Conservation (phyloP, 2,113 vertebrate genomes). For the Platanista minor region DNA sequence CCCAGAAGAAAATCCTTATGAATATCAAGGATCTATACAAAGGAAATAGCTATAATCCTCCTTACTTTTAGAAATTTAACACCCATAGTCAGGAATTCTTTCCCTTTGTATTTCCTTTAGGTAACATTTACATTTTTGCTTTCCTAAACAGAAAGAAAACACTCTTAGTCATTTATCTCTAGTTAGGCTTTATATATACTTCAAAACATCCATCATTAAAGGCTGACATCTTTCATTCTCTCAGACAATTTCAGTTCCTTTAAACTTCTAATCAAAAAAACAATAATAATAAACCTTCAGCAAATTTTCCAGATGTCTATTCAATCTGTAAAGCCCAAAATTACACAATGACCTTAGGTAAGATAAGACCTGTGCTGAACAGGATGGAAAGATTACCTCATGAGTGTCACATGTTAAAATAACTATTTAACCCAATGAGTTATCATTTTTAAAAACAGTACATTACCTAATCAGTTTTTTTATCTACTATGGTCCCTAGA, state of each 20-base stretch:
- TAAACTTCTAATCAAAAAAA: background rate
- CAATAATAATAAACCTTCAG: background rate
- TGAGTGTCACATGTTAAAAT: background rate
- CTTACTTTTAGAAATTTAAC: slow-evolving; percentile 6
- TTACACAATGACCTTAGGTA: slow-evolving; percentile 10
- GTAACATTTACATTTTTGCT: background rate
- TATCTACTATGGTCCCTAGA: background rate
- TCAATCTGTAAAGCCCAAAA: slow-evolving; percentile 33
- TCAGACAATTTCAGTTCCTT: slow-evolving; percentile 9
- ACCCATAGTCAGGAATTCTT: background rate
- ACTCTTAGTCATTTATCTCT: background rate
- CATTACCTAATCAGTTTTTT: slow-evolving; percentile 25
- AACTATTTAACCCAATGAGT: background rate
- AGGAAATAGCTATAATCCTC: background rate
- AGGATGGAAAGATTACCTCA: slow-evolving; percentile 35
- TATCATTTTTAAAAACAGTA: slow-evolving; percentile 30
- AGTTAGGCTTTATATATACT: background rate
- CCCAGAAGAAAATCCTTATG: background rate
- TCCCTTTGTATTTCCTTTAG: background rate
- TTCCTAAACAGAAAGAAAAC: slow-evolving; percentile 29
- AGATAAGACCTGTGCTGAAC: background rate
- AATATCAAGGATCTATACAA: background rate
- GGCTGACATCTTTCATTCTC: background rate
- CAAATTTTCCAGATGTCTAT: background rate
- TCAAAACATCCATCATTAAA: background rate